A percentile compares a stretch with the other conserved stretches of the same genome.
Conservation (phyloP, 2,888 invertebrate species). For the Chironomus riparius region DNA sequence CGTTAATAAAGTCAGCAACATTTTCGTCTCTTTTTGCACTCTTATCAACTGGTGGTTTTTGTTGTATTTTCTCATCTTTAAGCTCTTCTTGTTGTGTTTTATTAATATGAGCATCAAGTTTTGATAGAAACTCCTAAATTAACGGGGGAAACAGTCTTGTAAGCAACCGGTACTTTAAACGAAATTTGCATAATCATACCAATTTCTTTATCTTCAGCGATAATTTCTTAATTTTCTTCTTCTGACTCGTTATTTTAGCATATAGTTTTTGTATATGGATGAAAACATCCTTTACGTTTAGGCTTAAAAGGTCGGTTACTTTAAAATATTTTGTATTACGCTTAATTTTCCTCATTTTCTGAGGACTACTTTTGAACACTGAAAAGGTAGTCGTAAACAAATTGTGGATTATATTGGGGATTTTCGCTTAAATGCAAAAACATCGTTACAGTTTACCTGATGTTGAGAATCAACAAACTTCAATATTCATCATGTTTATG, state of each 20-base stretch:
- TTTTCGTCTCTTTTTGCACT: slow-evolving; percentile 33
- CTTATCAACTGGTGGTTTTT: slow-evolving; percentile 28
- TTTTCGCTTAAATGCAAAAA: too few relatives aligned
- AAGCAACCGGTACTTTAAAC: slow-evolving; percentile 28
- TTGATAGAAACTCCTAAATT: slow-evolving; percentile 15
- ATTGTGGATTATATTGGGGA: too few relatives aligned
- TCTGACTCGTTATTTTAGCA: slow-evolving; percentile 10
- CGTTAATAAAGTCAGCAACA: slow-evolving; percentile 52
- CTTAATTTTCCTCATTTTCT: slow-evolving; percentile 1
- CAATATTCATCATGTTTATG: too few relatives aligned
- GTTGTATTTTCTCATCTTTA: not conserved
- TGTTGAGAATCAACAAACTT: too few relatives aligned
- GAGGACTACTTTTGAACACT: not conserved
- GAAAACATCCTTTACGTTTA: slow-evolving; percentile 17
- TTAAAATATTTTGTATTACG: not conserved
- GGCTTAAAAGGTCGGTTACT: not conserved
- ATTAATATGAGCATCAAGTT: slow-evolving; percentile 31
- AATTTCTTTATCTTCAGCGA: slow-evolving; percentile 8
- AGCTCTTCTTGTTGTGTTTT: slow-evolving; percentile 31
- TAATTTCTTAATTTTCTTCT: slow-evolving; percentile 18
- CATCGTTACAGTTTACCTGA: too few relatives aligned
- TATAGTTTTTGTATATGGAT: slow-evolving; percentile 24
- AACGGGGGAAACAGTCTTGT: not conserved
- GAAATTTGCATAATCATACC: not conserved
- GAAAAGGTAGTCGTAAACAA: not conserved